phyloP scores from a whole-genome alignment of 64 coral and sea anemone species.

The Montipora efflorescens region DNA sequence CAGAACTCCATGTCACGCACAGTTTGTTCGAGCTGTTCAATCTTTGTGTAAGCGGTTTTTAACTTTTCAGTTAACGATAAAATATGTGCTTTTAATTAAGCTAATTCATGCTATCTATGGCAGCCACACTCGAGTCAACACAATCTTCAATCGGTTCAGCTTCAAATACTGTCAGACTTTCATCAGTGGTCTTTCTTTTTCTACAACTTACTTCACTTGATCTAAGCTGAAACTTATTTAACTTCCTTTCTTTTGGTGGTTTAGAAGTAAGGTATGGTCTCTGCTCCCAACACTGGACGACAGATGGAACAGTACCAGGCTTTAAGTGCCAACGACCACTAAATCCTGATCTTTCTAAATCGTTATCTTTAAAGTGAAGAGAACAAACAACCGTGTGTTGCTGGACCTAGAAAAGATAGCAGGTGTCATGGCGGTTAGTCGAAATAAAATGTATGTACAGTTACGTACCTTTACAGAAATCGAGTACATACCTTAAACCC shows the following conservation, averaged over 20 bases:
- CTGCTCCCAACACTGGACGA: slow-evolving; percentile 24
- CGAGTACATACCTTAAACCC: slow-evolving; percentile 11
- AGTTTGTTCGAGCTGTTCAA: slow-evolving; percentile 8
- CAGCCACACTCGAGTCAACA: not conserved
- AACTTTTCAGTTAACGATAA: not conserved
- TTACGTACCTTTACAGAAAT: not conserved
- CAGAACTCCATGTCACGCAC: slow-evolving; percentile 7
- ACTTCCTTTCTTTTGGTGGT: slow-evolving; percentile 2
- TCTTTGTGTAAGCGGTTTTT: slow-evolving; percentile 1
- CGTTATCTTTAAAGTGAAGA: no score
- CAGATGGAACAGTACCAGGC: slow-evolving; percentile 7
- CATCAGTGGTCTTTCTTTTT: not conserved
- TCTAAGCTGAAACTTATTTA: slow-evolving; percentile 7
- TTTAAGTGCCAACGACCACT: not conserved
- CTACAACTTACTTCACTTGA: not conserved
- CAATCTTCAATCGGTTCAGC: not conserved
- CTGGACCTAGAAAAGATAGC: not conserved
- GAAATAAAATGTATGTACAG: not conserved
- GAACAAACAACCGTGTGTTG: slow-evolving; percentile 38
- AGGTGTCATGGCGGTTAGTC: no score
- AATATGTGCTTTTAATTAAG: slow-evolving; percentile 4
- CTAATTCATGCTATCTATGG: not conserved
- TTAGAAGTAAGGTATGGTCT: slow-evolving; percentile 8
- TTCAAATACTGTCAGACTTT: not conserved
- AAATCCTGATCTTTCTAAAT: no score